Conservation (phyloP, 2,113 vertebrate genomes). For the Dicentrarchus labrax region DNA sequence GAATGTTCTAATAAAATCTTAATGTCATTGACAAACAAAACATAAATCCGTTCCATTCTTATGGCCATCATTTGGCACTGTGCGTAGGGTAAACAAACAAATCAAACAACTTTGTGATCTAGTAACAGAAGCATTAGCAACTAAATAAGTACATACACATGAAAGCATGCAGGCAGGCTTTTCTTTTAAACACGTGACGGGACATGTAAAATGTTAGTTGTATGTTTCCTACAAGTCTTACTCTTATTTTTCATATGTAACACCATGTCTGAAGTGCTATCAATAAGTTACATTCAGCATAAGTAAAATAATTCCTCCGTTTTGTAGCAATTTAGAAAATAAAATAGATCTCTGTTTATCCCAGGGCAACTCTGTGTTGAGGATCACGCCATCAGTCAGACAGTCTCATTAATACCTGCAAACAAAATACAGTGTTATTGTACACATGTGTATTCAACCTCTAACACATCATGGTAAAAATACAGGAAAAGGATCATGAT, state of each 20-base stretch:
- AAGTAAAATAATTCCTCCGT: conserved; percentile 81
- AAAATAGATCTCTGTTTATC: conserved; percentile 78
- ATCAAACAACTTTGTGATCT: conserved; percentile 59
- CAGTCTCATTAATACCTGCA: conserved; percentile 76
- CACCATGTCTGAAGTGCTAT: conserved; percentile 66
- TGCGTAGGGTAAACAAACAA: conserved; percentile 65
- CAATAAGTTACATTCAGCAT: conserved; percentile 80
- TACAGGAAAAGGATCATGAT: neutral
- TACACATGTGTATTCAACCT: neutral
- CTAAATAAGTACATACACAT: conserved; percentile 67
- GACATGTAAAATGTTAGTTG: conserved; percentile 64
- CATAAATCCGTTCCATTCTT: conserved; percentile 45
- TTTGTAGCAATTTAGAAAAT: conserved; percentile 78
- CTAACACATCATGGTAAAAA: neutral
- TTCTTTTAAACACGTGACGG: conserved; percentile 56
- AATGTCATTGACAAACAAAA: conserved; percentile 35
- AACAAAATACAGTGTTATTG: conserved; percentile 42
- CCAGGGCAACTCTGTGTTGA: conserved; percentile 53
- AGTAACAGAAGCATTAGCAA: conserved; percentile 51
- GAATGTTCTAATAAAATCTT: conserved; percentile 57
- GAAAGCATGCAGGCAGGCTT: conserved; percentile 72
- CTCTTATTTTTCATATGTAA: conserved; percentile 54
- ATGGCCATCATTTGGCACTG: conserved; percentile 75
- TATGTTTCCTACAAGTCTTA: conserved; percentile 54
- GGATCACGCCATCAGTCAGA: conserved; percentile 34